Conservation (phyloP, 2,888 invertebrate genomes). For the Petrolisthes manimaculis region DNA sequence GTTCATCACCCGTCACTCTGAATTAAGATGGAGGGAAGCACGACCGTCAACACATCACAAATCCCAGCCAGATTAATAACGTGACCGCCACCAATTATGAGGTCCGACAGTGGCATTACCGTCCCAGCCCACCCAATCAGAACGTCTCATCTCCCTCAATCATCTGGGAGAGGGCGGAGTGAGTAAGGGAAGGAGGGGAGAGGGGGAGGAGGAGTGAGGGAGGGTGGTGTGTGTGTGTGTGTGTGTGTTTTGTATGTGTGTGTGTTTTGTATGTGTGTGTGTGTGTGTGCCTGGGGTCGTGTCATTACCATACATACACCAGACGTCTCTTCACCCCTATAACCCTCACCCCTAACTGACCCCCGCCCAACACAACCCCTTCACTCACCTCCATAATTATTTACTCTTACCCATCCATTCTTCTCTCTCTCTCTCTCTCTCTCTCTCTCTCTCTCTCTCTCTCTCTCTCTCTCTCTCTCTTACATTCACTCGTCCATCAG, state of each 20-base stretch:
- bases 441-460: too few species aligned
- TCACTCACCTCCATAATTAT: background rate
- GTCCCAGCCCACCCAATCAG: constrained; percentile 33
- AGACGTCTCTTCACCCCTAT: background rate
- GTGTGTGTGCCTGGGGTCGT: too few species aligned
- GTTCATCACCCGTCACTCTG: too few species aligned
- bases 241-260: too few species aligned
- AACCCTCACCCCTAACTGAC: background rate
- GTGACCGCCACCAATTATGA: constrained; percentile 30
- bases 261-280: too few species aligned
- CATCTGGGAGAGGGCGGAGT: constrained; percentile 24
- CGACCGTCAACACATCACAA: constrained; percentile 8
- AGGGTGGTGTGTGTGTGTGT: background rate
- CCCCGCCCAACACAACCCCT: background rate
- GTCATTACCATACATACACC: too few species aligned
- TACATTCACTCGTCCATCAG: background rate
- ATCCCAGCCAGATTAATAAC: constrained; percentile 26
- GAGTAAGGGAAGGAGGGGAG: background rate
- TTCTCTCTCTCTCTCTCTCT: constrained; percentile 19
- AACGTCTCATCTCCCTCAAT: constrained; percentile 38
- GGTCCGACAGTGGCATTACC: constrained; percentile 28
- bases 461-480: too few species aligned
- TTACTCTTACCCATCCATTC: constrained; percentile 6
- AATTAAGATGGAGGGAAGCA: background rate
- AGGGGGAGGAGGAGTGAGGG: background rate